phyloP scores from a whole-genome alignment of 1,140 invertebrate genomes.

The Hyles euphorbiae region DNA sequence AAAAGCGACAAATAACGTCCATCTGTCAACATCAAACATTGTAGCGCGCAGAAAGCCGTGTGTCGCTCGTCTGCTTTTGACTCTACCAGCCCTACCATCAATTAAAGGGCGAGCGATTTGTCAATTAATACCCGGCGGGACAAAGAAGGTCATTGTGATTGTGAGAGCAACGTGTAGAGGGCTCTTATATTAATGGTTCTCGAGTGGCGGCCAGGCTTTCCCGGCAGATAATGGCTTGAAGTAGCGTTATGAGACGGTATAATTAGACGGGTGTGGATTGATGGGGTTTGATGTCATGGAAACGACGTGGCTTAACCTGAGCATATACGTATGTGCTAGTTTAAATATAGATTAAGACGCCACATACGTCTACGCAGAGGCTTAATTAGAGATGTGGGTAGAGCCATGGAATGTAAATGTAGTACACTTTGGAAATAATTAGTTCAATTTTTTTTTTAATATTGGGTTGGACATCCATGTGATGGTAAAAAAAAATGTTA shows the following conservation, averaged over 20 bases:
- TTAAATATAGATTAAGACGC: too few relatives aligned
- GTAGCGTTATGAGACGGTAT: conserved; percentile 13
- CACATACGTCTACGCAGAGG: too few relatives aligned
- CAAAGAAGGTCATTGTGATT: conserved; percentile 35
- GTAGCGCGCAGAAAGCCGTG: conserved; percentile 5
- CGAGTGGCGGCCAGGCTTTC: conserved; percentile 8
- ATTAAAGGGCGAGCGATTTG: conserved; percentile 29
- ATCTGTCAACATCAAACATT: neutral
- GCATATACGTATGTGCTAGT: too few relatives aligned
- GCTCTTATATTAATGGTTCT: conserved; percentile 29
- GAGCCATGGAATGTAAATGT: too few relatives aligned
- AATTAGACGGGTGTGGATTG: conserved; percentile 10
- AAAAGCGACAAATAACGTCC: too few relatives aligned
- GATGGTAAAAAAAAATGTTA: too few relatives aligned
- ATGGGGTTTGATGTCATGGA: conserved; percentile 1
- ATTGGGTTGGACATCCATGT: too few relatives aligned
- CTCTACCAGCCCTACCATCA: conserved; percentile 12
- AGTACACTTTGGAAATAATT: too few relatives aligned
- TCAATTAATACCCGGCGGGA: conserved; percentile 37
- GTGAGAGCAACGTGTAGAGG: conserved; percentile 26
- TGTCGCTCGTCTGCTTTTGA: conserved; percentile 19
- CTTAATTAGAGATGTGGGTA: too few relatives aligned
- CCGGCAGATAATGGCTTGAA: conserved; percentile 20
- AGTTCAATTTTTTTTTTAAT: too few relatives aligned
- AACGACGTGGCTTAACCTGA: too few relatives aligned